phyloP scores from a whole-genome alignment of 2,888 invertebrate genomes.

The Athrips mouffetella region DNA sequence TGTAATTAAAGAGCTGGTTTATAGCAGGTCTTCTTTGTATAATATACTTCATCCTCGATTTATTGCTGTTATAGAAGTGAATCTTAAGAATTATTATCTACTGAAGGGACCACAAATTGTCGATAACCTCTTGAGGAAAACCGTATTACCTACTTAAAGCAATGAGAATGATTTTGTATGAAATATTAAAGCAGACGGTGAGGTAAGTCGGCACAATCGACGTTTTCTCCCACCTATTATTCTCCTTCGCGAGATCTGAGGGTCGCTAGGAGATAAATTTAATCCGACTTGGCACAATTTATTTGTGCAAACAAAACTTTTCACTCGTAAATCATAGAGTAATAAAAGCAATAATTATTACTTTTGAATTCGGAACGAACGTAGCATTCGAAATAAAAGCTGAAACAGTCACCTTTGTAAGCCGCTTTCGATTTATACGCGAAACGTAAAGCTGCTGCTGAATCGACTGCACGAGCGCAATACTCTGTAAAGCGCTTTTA shows the following conservation, averaged over 20 bases:
- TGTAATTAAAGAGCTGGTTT: constrained; percentile 34
- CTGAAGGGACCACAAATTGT: background rate
- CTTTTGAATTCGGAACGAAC: constrained; percentile 27
- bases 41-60: constrained; percentile 8
- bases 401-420: constrained; percentile 48
- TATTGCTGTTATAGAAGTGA: constrained; percentile 13
- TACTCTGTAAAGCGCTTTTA: constrained; percentile 38
- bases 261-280: constrained; percentile 18
- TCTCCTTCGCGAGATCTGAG: constrained; percentile 6
- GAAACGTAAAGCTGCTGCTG: constrained; percentile 38
- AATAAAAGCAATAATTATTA: constrained; percentile 31
- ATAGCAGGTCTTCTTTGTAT: constrained; percentile 34
- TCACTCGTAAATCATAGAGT: constrained; percentile 17
- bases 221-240: background rate
- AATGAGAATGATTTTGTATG: background rate
- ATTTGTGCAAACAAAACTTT: constrained; percentile 19
- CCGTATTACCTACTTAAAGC: background rate
- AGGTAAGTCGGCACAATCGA: constrained; percentile 8
- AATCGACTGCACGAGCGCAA: constrained; percentile 36
- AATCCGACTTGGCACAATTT: constrained; percentile 19
- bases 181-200: background rate
- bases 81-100: constrained; percentile 13
- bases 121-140: background rate
- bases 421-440: constrained; percentile 53
- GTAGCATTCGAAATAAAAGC: constrained; percentile 41